phyloP scores from a whole-genome alignment of 2,888 invertebrate species.

The Neuroscelio doddi region DNA sequence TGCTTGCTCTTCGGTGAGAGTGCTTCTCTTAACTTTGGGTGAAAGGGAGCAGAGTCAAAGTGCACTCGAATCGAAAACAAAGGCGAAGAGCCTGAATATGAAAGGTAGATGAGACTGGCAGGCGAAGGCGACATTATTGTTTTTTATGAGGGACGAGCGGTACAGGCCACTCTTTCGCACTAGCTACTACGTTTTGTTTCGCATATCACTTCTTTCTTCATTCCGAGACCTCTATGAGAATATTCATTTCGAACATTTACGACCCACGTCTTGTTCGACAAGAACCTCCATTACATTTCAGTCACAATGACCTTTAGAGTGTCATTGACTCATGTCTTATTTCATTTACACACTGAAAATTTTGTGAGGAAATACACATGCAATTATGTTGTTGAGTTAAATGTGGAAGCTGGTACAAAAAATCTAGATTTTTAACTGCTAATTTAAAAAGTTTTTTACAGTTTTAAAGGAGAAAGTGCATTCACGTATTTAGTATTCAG shows the following conservation, averaged over 20 bases:
- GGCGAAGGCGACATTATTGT: conserved; percentile 44
- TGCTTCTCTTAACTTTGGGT: conserved; percentile 18
- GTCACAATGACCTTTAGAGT: conserved; percentile 8
- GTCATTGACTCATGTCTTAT: conserved; percentile 9
- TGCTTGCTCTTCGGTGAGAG: conserved; percentile 19
- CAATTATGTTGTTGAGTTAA: no score
- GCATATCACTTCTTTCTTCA: conserved; percentile 27
- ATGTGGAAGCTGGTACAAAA: no score
- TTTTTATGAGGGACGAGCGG: conserved; percentile 34
- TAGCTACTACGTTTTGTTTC: conserved; percentile 29
- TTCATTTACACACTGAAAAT: neutral
- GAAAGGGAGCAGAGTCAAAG: conserved; percentile 32
- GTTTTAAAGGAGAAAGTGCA: no score
- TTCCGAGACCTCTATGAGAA: conserved; percentile 10
- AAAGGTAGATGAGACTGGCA: conserved; percentile 31
- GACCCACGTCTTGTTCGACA: conserved; percentile 10
- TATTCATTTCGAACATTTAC: conserved; percentile 33
- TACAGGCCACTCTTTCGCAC: conserved; percentile 31
- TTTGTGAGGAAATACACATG: neutral
- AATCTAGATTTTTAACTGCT: no score
- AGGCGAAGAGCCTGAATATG: conserved; percentile 27
- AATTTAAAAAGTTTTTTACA: no score
- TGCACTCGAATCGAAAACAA: conserved; percentile 46
- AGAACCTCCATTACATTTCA: conserved; percentile 1
- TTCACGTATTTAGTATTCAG: no score